Percentiles rank a stretch among this genome's conserved stretches.
Evolutionary conservation across 2,888 invertebrate species (phyloP).

Genomic region (Ctena decussata): DNA sequence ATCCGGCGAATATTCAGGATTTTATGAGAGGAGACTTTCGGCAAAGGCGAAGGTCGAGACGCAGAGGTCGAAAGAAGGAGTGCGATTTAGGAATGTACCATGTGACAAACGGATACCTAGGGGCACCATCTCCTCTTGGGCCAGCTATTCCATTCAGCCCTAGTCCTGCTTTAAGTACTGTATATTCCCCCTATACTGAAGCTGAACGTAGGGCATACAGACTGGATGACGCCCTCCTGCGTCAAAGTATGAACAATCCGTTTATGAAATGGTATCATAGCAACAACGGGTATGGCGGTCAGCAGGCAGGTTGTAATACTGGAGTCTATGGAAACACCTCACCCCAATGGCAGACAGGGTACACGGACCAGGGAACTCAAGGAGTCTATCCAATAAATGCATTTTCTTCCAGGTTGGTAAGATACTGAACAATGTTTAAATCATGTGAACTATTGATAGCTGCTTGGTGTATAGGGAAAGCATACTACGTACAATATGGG

Average conservation of each 20-base stretch:
- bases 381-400: constrained; percentile 76
- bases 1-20: constrained; percentile 84
- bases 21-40: constrained; percentile 85
- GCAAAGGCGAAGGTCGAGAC: constrained; percentile 79
- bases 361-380: constrained; percentile 74
- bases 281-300: constrained; percentile 69
- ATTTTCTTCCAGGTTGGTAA: constrained; percentile 54
- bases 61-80: constrained; percentile 81
- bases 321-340: constrained; percentile 68
- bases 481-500: too few species aligned
- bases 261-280: constrained; percentile 83
- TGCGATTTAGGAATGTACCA: constrained; percentile 81
- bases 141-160: constrained; percentile 74
- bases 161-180: constrained; percentile 70
- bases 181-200: constrained; percentile 83
- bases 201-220: constrained; percentile 82
- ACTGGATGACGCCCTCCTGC: constrained; percentile 81
- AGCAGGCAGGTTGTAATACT: constrained; percentile 69
- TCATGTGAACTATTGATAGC: too few species aligned
- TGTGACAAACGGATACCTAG: constrained; percentile 76
- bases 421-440: background rate
- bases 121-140: constrained; percentile 62
- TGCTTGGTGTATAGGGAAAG: too few species aligned
- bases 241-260: constrained; percentile 83
- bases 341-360: constrained; percentile 79